Base-by-base conservation (phyloP, 2,888 invertebrate species). In the Melanchra persicariae region DNA sequence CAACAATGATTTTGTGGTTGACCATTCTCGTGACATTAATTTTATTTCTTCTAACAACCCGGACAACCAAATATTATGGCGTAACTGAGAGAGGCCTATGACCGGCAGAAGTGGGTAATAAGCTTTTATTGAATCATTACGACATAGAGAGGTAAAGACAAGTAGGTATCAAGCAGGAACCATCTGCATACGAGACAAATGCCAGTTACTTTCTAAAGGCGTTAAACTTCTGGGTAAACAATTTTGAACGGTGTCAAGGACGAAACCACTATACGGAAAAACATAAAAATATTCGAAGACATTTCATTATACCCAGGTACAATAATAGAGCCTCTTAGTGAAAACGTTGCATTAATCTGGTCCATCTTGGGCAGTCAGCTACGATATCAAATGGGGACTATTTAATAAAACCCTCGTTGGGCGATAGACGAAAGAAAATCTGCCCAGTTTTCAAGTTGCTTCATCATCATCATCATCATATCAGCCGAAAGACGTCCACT, bases 201-300 rank as follows among this genome's bases (percentile, higher is more conserved):
- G 24, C 0, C 37, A 7, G 3, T 19, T 7, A 47, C 47, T 55
- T 59, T 59, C 26, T 30, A 26, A 26, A 59, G 17, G 8, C n/a
- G 4, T 34, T 17, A 8, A 43, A 37, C 12, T 9, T 59, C 26
- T n/a, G 19, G 37, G 51, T 51, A 62, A 37, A 17, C 9, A 22
- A 15, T 52, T 62, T n/a, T 0, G 40, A 62, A 52, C 52, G 19
- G 22, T 24, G 10, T 24, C 22, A 49, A 49, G 49, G 49, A 71
- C 3, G n/a, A n/a, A n/a, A 9, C 8, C 8, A 3, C 17, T 19
- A 19, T 63, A 64, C 78, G 73, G 73, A 78, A 72, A 77, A 73
- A 37, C 17, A 45, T 26, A 34, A 77, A 54, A 57, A 68, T 59
- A 59, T 40, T 7, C 26, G 5, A 49, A 64, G 51, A 24, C 4